Evolutionary conservation across 2,888 invertebrate genomes (phyloP).

Genomic region (Lasioglossum leucozonium): DNA sequence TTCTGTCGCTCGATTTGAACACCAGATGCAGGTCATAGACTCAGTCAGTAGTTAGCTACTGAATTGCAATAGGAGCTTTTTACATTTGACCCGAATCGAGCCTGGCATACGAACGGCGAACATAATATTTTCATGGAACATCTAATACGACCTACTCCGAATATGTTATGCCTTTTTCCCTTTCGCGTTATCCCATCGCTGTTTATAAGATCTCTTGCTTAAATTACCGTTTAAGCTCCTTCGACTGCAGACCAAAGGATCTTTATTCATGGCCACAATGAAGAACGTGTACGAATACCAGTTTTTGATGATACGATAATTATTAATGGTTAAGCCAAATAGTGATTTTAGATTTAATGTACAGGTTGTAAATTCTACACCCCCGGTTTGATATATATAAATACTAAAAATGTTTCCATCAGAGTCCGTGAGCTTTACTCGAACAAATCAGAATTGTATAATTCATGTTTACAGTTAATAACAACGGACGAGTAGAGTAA

Average conservation of each 20-base stretch:
- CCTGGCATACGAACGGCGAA: constrained; percentile 25
- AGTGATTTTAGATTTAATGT: too few relatives aligned
- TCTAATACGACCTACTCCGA: constrained; percentile 16
- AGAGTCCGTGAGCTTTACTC: background rate
- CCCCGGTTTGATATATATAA: background rate
- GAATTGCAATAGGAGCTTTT: constrained; percentile 56
- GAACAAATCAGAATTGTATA: background rate
- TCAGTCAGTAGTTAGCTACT: constrained; percentile 47
- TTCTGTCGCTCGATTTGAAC: constrained; percentile 42
- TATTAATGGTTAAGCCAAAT: background rate
- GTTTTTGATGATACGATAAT: background rate
- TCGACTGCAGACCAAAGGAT: background rate
- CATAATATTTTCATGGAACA: constrained; percentile 37
- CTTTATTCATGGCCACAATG: background rate
- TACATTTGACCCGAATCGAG: constrained; percentile 60
- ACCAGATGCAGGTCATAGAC: constrained; percentile 47
- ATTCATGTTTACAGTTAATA: background rate
- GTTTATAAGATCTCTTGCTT: constrained; percentile 4
- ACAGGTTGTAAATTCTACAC: too few relatives aligned
- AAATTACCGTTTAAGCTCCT: constrained; percentile 12
- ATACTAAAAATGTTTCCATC: background rate
- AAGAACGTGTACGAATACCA: background rate
- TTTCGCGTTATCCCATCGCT: background rate
- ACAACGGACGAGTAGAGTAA: background rate
- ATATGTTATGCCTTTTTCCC: constrained; percentile 1